Evolutionary conservation across 2,888 invertebrate species (phyloP).

Genomic region (Synanthedon tipuliformis): DNA sequence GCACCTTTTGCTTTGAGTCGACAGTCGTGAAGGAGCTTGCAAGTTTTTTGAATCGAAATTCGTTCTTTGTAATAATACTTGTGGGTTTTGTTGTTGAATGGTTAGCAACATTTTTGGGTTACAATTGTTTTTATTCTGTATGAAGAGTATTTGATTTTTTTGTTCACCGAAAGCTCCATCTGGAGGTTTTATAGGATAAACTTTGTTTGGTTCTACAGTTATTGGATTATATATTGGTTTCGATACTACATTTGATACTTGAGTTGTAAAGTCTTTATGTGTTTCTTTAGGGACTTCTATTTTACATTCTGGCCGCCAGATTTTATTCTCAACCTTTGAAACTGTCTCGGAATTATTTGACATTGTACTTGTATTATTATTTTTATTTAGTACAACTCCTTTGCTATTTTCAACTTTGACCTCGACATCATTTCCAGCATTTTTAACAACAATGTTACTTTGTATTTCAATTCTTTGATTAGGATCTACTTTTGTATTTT

Average conservation of each 20-base stretch:
- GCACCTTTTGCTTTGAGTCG: slow-evolving; percentile 49
- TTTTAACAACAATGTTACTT: slow-evolving; percentile 53
- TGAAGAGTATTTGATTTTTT: slow-evolving; percentile 52
- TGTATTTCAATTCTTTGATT: slow-evolving; percentile 47
- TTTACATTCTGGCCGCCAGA: slow-evolving; percentile 36
- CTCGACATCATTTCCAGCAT: slow-evolving; percentile 30
- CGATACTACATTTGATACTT: slow-evolving; percentile 8
- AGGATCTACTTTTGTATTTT: slow-evolving; percentile 17
- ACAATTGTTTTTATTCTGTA: slow-evolving; percentile 43
- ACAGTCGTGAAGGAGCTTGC: slow-evolving; percentile 62
- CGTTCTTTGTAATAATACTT: slow-evolving; percentile 46
- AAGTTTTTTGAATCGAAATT: slow-evolving; percentile 57
- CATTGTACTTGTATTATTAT: slow-evolving; percentile 33
- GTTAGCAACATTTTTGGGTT: slow-evolving; percentile 53
- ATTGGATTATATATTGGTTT: slow-evolving; percentile 35
- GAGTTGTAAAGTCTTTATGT: slow-evolving; percentile 19
- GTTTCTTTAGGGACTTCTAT: slow-evolving; percentile 21
- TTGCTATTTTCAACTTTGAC: slow-evolving; percentile 5
- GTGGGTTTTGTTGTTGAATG: slow-evolving; percentile 49
- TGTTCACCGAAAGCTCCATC: slow-evolving; percentile 39
- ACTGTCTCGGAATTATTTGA: slow-evolving; percentile 50
- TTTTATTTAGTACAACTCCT: slow-evolving; percentile 5
- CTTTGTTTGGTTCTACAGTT: slow-evolving; percentile 35
- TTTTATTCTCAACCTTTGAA: slow-evolving; percentile 38
- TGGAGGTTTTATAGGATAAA: slow-evolving; percentile 31